phyloP scores from a whole-genome alignment of 2,888 invertebrate species.

The Meandrusa payeni region DNA sequence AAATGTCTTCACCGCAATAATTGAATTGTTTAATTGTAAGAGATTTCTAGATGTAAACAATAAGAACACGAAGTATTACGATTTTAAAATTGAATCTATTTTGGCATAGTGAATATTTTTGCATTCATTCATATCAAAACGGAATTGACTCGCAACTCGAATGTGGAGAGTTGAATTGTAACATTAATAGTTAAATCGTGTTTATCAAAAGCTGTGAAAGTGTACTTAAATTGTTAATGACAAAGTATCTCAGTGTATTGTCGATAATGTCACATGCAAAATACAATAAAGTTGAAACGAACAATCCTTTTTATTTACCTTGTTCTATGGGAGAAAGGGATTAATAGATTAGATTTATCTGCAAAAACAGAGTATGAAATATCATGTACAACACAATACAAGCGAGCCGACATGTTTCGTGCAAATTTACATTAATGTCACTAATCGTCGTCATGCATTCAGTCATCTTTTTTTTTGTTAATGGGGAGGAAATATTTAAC shows the following conservation, averaged over 20 bases:
- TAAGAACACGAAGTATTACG: slow-evolving; percentile 21
- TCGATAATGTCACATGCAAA: slow-evolving; percentile 73
- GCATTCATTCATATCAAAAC: slow-evolving; percentile 40
- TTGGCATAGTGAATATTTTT: slow-evolving; percentile 57
- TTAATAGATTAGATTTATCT: no score
- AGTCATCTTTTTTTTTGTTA: no score
- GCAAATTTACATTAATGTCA: background rate
- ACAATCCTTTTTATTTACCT: slow-evolving; percentile 7
- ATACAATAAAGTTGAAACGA: slow-evolving; percentile 55
- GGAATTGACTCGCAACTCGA: slow-evolving; percentile 53
- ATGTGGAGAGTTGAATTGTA: slow-evolving; percentile 39
- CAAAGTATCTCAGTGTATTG: slow-evolving; percentile 72
- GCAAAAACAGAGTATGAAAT: no score
- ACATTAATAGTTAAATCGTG: slow-evolving; percentile 49
- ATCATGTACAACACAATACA: no score
- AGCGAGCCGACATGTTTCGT: no score
- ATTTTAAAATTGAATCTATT: slow-evolving; percentile 42
- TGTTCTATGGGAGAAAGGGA: no score
- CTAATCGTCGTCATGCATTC: background rate
- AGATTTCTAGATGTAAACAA: no score
- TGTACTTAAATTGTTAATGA: slow-evolving; percentile 75
- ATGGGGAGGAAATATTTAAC: no score
- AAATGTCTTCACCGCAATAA: no score
- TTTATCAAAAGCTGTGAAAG: slow-evolving; percentile 72
- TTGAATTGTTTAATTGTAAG: no score